Conservation (phyloP, 2,888 invertebrate genomes). For the Colostygia pectinataria region DNA sequence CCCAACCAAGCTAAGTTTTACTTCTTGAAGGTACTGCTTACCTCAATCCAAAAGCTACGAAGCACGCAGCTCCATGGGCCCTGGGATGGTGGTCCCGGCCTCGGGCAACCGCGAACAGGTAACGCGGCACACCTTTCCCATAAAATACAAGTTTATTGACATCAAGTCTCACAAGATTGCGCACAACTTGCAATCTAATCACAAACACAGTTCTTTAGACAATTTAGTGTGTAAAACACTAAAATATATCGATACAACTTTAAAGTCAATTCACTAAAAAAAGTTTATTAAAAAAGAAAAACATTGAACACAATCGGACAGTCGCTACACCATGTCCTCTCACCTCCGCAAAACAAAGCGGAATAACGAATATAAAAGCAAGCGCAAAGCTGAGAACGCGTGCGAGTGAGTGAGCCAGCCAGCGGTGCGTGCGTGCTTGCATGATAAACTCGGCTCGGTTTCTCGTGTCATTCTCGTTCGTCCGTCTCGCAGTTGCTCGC, state of each 20-base stretch:
- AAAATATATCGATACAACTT: conserved; percentile 51
- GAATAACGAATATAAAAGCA: conserved; percentile 57
- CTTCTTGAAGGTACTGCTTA: conserved; percentile 43
- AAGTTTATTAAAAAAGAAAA: conserved; percentile 58
- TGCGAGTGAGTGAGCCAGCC: conserved; percentile 30
- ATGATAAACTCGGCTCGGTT: conserved; percentile 37
- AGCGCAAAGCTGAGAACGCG: conserved; percentile 20
- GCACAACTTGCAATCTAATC: conserved; percentile 62
- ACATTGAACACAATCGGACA: conserved; percentile 68
- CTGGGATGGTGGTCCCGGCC: conserved; percentile 41
- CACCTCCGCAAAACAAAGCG: conserved; percentile 83
- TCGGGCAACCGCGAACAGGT: conserved; percentile 73
- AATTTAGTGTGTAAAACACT: conserved; percentile 17
- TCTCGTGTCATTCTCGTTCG: conserved; percentile 43
- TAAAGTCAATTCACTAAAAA: conserved; percentile 65
- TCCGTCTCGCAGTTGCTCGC: conserved; percentile 50
- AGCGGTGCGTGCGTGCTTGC: too few relatives aligned
- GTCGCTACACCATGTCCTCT: conserved; percentile 60
- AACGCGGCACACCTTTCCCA: conserved; percentile 82
- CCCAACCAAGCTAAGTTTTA: conserved; percentile 36
- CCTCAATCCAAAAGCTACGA: conserved; percentile 57
- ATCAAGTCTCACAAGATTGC: conserved; percentile 75
- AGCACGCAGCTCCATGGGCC: conserved; percentile 58
- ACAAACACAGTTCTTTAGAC: conserved; percentile 58
- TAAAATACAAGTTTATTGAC: conserved; percentile 81